Base-by-base conservation (phyloP, 2,113 vertebrate species). In the Rhagologus leucostigma region DNA sequence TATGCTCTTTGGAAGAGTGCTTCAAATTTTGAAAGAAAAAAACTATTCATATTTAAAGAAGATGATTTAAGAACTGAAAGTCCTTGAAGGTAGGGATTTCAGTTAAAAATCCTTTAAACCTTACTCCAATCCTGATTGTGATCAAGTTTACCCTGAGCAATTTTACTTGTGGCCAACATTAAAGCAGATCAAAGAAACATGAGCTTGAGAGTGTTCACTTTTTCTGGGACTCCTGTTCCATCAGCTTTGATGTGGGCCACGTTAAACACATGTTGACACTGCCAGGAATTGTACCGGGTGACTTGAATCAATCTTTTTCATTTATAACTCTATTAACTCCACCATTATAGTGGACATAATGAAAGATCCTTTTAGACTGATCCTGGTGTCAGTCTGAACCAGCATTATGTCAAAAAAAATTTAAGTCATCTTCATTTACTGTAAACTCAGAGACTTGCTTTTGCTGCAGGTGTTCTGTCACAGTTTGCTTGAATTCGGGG, bases 381-480 rank as follows among this genome's bases (percentile, higher is more conserved):
- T 80, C 78, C 86, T 74, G 68, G 56, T 92, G 90, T 94, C 80
- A 93, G 13, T 64, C 55, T 94, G 44, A 94, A 95, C 47, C 47
- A 86, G 44, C 10, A 78, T 83, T 69, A 95, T 77, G 73, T 74
- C n/a, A 85, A 95, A 87, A 85, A 97, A 94, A 90, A 83, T 29
- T 78, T 88, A 94, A 91, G 82, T 71, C 59, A 86, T 87, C 91
- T 89, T 89, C 91, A 90, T 90, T 96, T 96, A 96, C 91, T 95
- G 87, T 91, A 93, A 94, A 77, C 70, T 95, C 81, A 85, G 67
- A 89, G 52, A 75, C 47, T 85, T 93, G 87, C 35, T 74, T 96
- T 92, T 89, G 74, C 81, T 91, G 59, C 88, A 95, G 83, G 89
- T 95, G 90, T 92, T 93, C 71, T 86, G 89, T 91, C 95, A 87